These are phyloP conservation scores for Chrysochloris asiatica DNA, from an alignment of 2,113 vertebrate genomes.

Conservation along the genomic window DNA sequence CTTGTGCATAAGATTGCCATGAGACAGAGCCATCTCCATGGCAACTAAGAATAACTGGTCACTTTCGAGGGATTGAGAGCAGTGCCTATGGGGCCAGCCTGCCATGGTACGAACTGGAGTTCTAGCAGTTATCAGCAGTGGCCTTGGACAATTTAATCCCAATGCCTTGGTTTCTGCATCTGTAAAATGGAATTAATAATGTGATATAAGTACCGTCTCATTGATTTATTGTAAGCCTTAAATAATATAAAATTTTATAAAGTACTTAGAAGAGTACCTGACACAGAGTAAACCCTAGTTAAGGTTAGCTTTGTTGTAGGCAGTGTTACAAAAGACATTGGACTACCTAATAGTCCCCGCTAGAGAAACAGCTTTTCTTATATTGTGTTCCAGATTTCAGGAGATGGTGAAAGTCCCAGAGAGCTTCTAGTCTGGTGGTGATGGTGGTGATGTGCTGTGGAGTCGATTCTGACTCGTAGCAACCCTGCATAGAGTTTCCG, in stretches of 20 bases:
- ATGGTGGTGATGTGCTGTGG: no score
- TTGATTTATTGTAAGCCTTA: slow-evolving; percentile 3
- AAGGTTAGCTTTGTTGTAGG: neutral
- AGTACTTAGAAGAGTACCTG: neutral
- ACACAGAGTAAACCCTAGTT: neutral
- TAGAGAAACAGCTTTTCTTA: neutral
- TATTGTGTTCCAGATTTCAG: neutral
- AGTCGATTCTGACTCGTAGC: no score
- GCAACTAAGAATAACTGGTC: neutral
- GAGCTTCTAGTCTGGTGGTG: neutral
- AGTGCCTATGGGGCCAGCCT: neutral
- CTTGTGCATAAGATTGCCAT: neutral
- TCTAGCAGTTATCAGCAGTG: neutral
- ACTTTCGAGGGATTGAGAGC: neutral
- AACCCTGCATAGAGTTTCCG: no score
- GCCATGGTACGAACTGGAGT: neutral
- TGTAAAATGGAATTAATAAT: neutral
- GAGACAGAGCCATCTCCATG: neutral
- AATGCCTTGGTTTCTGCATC: slow-evolving; percentile 8
- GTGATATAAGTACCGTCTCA: neutral
- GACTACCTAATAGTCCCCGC: neutral
- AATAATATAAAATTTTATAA: neutral
- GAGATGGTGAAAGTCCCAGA: neutral
- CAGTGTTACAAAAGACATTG: neutral
- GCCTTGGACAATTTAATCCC: neutral